These are phyloP conservation scores for Meiosimyza decipiens DNA, from an alignment of 2,888 invertebrate species.

Conservation along the genomic window DNA sequence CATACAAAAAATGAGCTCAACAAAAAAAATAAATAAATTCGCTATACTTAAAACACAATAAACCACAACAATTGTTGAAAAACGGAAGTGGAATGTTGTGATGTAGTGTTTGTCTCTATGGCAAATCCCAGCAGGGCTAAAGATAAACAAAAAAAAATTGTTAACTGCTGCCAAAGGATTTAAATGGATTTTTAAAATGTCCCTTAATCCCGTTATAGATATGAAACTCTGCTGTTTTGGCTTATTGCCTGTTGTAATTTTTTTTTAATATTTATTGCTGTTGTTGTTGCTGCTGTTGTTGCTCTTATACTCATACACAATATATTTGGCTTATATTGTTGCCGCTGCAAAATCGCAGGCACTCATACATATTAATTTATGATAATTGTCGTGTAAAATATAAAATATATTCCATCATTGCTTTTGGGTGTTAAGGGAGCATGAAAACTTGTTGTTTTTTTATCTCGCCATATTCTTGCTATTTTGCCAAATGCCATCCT, in stretches of 20 bases:
- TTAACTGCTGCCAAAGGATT: conserved; percentile 42
- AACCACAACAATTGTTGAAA: conserved; percentile 5
- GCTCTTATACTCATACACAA: background rate
- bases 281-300: conserved; percentile 1
- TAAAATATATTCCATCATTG: conserved; percentile 14
- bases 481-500: no score
- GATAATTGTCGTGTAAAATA: conserved; percentile 17
- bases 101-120: background rate
- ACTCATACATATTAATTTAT: conserved; percentile 6
- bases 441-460: background rate
- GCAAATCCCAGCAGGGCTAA: background rate
- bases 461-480: no score
- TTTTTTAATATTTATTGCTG: background rate
- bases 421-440: conserved; percentile 7
- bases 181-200: conserved; percentile 30
- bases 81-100: background rate
- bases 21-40: no score
- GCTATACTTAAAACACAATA: background rate
- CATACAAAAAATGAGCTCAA: no score
- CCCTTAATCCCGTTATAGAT: conserved; percentile 32
- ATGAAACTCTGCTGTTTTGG: conserved; percentile 17
- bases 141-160: conserved; percentile 32
- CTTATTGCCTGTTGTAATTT: conserved; percentile 6
- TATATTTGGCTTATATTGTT: conserved; percentile 3
- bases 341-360: background rate